Evolutionary conservation across 2,113 vertebrate genomes (phyloP), one percentile per base, ranked within the genome.

Genomic region (Bos indicus): DNA sequence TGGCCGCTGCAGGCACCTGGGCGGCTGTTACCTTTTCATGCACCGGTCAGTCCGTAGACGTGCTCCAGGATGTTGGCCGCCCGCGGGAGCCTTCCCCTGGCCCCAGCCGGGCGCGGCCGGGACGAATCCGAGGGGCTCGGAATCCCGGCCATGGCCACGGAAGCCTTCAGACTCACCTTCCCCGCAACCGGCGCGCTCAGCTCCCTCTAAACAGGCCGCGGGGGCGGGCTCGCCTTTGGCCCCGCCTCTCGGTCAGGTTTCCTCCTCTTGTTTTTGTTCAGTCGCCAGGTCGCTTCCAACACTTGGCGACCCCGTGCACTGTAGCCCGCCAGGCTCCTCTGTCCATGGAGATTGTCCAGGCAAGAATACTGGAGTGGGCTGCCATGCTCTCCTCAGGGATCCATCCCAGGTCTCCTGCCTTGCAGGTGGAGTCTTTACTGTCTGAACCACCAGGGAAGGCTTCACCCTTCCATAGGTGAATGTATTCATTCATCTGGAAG

Each of bases 1-100:
- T 7, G 51, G 51, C 14, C 3, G 11, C 26, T 14, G 62, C 21
- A 4, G 25, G 21, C n/a, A 9, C 54, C 28, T 17, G 51, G 33
- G 64, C 16, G 5, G 48, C 62, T 6, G 78, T 84, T 97, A 98
- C 98, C 98, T 98, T 92, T 97, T 96, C 81, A 84, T 12, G 21
- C 13, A 36, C 78, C 90, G 54, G 81, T 48, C 71, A 97, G 94
- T 36, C 97, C 97, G 19, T 97, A 98, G 52, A 97, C 82, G 82
- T 93, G 98, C 17, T 94, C 96, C 57, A 98, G 94, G 36, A 88
- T 64, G 43, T 77, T 3, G 21, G 88, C 87, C 1, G 77, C 74
- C 25, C 85, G 11, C 28, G 43, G n/a, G 33, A 98, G 97, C 16
- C 89, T 36, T 6, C 4, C 9, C 33, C 17, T 6, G 6, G 5